Evolutionary conservation across 1,140 invertebrate species (phyloP), one percentile per base, ranked within the genome.

Genomic region (Octopus sinensis): DNA sequence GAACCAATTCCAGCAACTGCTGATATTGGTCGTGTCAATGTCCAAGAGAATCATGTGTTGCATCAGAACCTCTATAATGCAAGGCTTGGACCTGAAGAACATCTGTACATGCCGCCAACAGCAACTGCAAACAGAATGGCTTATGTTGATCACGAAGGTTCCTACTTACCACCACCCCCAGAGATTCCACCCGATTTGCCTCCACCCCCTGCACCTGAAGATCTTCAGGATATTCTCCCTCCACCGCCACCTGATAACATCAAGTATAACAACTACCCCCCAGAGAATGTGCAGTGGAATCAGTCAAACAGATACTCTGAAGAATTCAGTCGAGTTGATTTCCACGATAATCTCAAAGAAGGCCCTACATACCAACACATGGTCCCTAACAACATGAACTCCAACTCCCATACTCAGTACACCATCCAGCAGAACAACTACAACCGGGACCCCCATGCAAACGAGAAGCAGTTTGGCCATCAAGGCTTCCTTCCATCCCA

Each of bases 191-290:
- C 85, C 51, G 87, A 88, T 43, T 82, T 87, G 13, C 86, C 88
- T 43, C 87, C 87, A 12, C 88, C 87, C n/a, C 88, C 86, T 51
- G 82, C 83, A 2, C 68, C 78, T 54, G 85, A 85, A n/a, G 84
- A 86, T 30, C 17, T 86, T 23, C 84, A 82, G n/a, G 88, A 90
- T 53, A 86, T 88, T 9, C 81, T 88, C 52, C 87, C 87, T 7
- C 89, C 87, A 76, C 88, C 87, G 9, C 88, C 88, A 6, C 80
- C 82, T 6, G 81, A 85, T 56, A 43, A 43, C 30, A 43, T 43
- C 30, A 43, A 43, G 30, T 43, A 43, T 43, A 43, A 43, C 30
- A 43, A 43, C 30, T 43, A 43, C 30, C 1, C 30, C 3, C 30
- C 30, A 43, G 30, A 43, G 30, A 43, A 43, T 43, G 30, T 43